Evolutionary conservation across 1,140 invertebrate genomes (phyloP).

Genomic region (Pseudomyrmex cubaensis): DNA sequence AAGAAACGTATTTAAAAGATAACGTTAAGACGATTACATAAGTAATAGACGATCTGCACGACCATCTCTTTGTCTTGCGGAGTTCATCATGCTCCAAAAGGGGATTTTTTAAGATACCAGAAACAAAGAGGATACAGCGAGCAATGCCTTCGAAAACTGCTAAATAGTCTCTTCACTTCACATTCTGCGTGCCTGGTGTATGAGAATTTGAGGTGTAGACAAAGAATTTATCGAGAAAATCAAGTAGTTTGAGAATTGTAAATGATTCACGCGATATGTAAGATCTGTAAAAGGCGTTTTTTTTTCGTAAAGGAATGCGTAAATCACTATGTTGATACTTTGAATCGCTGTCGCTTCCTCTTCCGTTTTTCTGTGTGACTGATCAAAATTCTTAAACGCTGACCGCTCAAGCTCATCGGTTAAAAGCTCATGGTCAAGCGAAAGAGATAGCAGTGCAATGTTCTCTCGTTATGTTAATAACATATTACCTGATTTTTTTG

Average conservation of each 20-base stretch:
- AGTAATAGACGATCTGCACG: slow-evolving; percentile 73
- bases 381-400: slow-evolving; percentile 62
- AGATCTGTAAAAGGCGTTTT: slow-evolving; percentile 35
- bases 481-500: slow-evolving; percentile 75
- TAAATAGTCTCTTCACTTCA: slow-evolving; percentile 65
- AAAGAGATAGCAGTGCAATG: slow-evolving; percentile 73
- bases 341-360: slow-evolving; percentile 61
- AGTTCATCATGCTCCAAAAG: slow-evolving; percentile 68
- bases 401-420: slow-evolving; percentile 16
- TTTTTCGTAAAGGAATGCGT: slow-evolving; percentile 43
- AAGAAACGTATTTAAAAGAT: slow-evolving; percentile 75
- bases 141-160: slow-evolving; percentile 69
- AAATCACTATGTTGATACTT: slow-evolving; percentile 6
- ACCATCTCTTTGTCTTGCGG: slow-evolving; percentile 75
- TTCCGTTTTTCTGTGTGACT: slow-evolving; percentile 69
- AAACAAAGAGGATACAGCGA: slow-evolving; percentile 75
- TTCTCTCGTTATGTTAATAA: slow-evolving; percentile 65
- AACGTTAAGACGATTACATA: slow-evolving; percentile 73
- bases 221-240: slow-evolving; percentile 53
- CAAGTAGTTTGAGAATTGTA: slow-evolving; percentile 44
- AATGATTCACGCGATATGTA: slow-evolving; percentile 20
- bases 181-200: slow-evolving; percentile 50
- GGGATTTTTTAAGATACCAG: slow-evolving; percentile 76
- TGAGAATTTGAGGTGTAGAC: slow-evolving; percentile 54
- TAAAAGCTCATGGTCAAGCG: slow-evolving; percentile 46